These are phyloP conservation scores for Luidia sarsii DNA, from an alignment of 53 echinoderm and acorn worm genomes.

Conservation along the genomic window DNA sequence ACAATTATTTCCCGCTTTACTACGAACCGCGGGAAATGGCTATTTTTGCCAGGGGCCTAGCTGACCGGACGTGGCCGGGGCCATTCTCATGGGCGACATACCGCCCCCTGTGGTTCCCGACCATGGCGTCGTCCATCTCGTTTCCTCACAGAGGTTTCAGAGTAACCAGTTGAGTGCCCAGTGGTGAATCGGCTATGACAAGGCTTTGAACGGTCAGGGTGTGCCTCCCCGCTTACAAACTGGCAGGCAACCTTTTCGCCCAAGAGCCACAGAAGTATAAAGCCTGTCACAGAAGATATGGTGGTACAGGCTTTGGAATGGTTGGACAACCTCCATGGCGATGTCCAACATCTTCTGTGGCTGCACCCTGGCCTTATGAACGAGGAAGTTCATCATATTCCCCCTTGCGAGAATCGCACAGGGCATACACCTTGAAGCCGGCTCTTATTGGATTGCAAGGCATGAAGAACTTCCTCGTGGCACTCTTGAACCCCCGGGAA, in stretches of 20 bases:
- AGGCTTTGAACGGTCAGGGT: no score
- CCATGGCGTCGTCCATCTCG: no score
- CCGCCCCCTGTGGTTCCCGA: no score
- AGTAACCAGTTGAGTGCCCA: no score
- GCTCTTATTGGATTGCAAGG: conserved; percentile 1
- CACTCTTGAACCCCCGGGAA: conserved; percentile 21
- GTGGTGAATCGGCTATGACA: no score
- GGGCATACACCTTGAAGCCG: conserved; percentile 19
- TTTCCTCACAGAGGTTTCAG: no score
- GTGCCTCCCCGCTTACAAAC: no score
- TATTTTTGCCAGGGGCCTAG: no score
- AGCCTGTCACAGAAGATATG: conserved; percentile 1
- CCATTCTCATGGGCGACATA: no score
- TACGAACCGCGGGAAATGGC: no score
- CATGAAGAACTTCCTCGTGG: not conserved
- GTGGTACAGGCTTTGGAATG: conserved; percentile 6
- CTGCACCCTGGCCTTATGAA: not conserved
- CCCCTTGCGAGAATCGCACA: conserved; percentile 12
- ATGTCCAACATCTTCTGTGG: conserved; percentile 10
- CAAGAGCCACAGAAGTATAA: not conserved
- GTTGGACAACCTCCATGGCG: conserved; percentile 14
- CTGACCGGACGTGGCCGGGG: no score
- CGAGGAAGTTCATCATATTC: not conserved
- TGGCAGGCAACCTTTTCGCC: not conserved
- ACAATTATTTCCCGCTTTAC: no score